phyloP scores from a whole-genome alignment of 2,888 invertebrate genomes.

The Tiphia femorata region DNA sequence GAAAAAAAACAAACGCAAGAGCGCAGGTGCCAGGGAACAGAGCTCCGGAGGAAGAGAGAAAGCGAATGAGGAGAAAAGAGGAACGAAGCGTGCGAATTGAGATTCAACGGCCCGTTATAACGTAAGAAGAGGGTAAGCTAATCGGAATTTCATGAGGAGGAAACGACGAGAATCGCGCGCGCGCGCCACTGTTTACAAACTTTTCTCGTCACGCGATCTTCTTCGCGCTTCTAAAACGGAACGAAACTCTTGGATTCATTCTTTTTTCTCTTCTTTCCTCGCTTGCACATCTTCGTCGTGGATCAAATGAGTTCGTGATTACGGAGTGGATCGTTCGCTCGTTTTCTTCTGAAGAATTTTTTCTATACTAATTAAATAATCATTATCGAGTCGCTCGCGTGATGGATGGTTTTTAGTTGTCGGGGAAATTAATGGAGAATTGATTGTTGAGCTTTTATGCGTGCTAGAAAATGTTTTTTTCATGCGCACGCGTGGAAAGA shows the following conservation, averaged over 20 bases:
- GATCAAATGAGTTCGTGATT: no score
- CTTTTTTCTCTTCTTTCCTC: no score
- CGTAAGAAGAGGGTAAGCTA: slow-evolving; percentile 36
- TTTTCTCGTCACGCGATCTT: background rate
- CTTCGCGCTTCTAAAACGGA: background rate
- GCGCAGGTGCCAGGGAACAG: background rate
- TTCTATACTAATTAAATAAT: no score
- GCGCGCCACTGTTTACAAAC: slow-evolving; percentile 28
- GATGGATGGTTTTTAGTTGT: no score
- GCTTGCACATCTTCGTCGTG: no score
- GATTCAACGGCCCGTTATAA: slow-evolving; percentile 28
- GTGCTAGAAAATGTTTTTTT: no score
- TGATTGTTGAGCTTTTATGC: no score
- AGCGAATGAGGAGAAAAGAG: background rate
- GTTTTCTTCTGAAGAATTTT: no score
- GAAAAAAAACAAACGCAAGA: background rate
- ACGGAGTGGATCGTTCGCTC: no score
- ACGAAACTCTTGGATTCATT: slow-evolving; percentile 14
- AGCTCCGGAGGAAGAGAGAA: background rate
- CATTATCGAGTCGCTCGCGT: no score
- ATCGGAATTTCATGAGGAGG: slow-evolving; percentile 28
- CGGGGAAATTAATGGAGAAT: no score
- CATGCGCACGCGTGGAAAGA: no score
- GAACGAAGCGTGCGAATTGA: slow-evolving; percentile 1
- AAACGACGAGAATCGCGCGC: slow-evolving; percentile 6